These are phyloP conservation scores for Drosophila malerkotliana DNA, from an alignment of 1,140 invertebrate genomes.

Conservation along the genomic window DNA sequence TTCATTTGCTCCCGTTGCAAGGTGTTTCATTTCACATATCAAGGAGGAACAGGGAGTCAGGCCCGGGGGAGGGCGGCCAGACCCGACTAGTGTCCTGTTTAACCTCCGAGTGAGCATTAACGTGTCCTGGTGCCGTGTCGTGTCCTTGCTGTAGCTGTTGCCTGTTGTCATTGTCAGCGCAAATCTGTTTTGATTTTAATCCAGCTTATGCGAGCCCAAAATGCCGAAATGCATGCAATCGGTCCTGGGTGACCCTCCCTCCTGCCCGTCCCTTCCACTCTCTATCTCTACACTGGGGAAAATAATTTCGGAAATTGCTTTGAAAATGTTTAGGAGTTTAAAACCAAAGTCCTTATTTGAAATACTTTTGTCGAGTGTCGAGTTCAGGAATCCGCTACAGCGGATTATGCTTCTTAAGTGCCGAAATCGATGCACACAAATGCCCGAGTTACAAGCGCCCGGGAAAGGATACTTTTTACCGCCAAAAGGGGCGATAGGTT, in stretches of 20 bases:
- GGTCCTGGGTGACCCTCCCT: neutral
- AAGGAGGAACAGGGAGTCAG: neutral
- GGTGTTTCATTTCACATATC: slow-evolving; percentile 50
- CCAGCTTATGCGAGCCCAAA: slow-evolving; percentile 44
- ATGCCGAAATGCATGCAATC: slow-evolving; percentile 46
- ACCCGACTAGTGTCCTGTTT: slow-evolving; percentile 45
- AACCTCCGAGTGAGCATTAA: slow-evolving; percentile 50
- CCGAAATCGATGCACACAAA: slow-evolving; percentile 84
- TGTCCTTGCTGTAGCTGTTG: slow-evolving; percentile 20
- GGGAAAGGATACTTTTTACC: slow-evolving; percentile 29
- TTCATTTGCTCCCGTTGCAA: slow-evolving; percentile 43
- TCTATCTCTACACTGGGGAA: neutral
- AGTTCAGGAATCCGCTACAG: slow-evolving; percentile 39
- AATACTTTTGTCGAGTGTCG: slow-evolving; percentile 13
- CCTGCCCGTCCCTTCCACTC: neutral
- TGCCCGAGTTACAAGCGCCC: slow-evolving; percentile 76
- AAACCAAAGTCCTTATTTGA: no score
- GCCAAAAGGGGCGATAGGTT: neutral
- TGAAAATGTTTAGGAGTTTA: no score
- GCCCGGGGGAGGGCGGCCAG: neutral
- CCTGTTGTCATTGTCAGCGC: slow-evolving; percentile 47
- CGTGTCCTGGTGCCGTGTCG: slow-evolving; percentile 29
- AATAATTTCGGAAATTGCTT: neutral
- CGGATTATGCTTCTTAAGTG: slow-evolving; percentile 81
- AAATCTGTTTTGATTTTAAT: slow-evolving; percentile 56